Conservation (phyloP, 2,888 invertebrate genomes). For the Ptychoptera albimana region DNA sequence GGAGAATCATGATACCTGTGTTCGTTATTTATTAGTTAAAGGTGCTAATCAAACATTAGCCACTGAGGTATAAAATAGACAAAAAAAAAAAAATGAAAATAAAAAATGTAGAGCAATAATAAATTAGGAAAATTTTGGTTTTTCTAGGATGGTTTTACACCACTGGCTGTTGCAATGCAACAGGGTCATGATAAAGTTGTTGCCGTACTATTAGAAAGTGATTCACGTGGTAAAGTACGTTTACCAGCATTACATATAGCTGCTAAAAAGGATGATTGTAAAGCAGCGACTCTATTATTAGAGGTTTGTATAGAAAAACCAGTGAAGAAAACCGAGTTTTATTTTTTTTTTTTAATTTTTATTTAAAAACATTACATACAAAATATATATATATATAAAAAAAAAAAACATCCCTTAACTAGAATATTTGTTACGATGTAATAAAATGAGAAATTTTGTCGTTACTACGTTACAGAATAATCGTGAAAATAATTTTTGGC, state of each 20-base stretch:
- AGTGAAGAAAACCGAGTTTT: too few species aligned
- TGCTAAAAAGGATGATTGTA: conserved; percentile 96
- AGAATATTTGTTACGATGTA: too few species aligned
- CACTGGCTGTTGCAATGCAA: conserved; percentile 97
- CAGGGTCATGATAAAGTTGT: conserved; percentile 97
- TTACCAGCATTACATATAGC: conserved; percentile 95
- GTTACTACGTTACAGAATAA: too few species aligned
- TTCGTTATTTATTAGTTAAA: conserved; percentile 75
- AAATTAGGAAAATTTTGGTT: conserved; percentile 2
- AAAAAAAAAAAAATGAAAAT: conserved; percentile 9
- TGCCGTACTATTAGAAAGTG: conserved; percentile 87
- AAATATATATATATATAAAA: too few species aligned
- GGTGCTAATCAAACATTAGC: conserved; percentile 93
- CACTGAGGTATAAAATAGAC: conserved; percentile 65
- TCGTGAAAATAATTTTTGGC: too few species aligned
- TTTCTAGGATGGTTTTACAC: conserved; percentile 88
- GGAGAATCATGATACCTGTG: conserved; percentile 88
- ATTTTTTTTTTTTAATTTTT: too few species aligned
- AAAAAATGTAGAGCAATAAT: neutral
- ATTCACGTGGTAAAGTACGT: conserved; percentile 88
- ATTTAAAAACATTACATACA: too few species aligned
- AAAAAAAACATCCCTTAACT: too few species aligned
- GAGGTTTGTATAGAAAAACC: conserved; percentile 37
- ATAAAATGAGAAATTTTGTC: too few species aligned
- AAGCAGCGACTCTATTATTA: conserved; percentile 80